These are phyloP conservation scores for Adelognathus sp. DNA, from an alignment of 2,888 invertebrate genomes.

Conservation along the genomic window DNA sequence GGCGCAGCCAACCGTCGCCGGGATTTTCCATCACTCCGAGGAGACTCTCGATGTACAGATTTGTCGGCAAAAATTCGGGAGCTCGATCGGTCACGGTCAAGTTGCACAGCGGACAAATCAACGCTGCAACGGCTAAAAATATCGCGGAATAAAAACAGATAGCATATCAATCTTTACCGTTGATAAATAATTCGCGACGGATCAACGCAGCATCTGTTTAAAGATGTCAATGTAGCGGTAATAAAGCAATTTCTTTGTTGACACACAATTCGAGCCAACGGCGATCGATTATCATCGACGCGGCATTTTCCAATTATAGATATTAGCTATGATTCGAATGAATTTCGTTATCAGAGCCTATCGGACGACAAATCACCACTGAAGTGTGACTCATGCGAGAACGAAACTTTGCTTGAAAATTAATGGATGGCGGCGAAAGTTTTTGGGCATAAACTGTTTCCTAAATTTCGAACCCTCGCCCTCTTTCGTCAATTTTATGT, in stretches of 20 bases:
- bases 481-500: not conserved
- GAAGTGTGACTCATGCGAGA: not conserved
- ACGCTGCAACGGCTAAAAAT: conserved; percentile 49
- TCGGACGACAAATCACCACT: conserved; percentile 2
- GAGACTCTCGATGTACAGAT: conserved; percentile 86
- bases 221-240: too few species aligned
- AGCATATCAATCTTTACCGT: not conserved
- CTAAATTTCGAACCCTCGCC: too few species aligned
- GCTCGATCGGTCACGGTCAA: conserved; percentile 81
- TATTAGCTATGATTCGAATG: not conserved
- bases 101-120: conserved; percentile 85
- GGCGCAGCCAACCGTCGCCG: conserved; percentile 54
- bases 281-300: not conserved
- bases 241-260: too few species aligned
- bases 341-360: conserved; percentile 3
- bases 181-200: not conserved
- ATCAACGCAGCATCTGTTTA: not conserved
- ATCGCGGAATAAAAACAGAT: not conserved
- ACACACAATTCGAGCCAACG: not conserved
- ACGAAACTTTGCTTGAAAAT: too few species aligned
- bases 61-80: conserved; percentile 85
- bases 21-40: conserved; percentile 82
- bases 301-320: not conserved
- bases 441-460: too few species aligned
- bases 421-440: too few species aligned